Conservation (phyloP, 2,888 invertebrate species). For the Drosophila picticornis region DNA sequence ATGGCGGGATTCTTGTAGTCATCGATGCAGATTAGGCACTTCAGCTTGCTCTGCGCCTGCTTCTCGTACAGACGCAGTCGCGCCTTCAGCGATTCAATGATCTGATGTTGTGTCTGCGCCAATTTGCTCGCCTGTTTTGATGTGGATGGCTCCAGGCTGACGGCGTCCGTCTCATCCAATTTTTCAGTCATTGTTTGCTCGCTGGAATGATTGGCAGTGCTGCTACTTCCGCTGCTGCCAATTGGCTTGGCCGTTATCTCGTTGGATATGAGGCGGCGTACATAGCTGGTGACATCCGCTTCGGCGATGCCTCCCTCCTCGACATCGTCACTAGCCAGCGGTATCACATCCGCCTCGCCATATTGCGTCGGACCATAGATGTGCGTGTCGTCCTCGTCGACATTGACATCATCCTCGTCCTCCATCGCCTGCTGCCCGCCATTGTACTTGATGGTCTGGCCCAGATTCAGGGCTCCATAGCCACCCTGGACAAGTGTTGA, state of each 20-base stretch:
- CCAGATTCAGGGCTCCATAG: conserved; percentile 86
- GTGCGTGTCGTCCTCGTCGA: conserved; percentile 94
- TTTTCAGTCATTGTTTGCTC: conserved; percentile 37
- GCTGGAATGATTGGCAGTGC: conserved; percentile 46
- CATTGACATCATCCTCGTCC: conserved; percentile 91
- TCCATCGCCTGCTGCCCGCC: conserved; percentile 81
- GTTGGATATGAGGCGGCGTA: conserved; percentile 81
- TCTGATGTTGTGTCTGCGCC: conserved; percentile 67
- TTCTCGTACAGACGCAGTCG: conserved; percentile 92
- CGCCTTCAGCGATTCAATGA: conserved; percentile 91
- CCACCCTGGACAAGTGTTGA: conserved; percentile 90
- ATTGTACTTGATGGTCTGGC: conserved; percentile 76
- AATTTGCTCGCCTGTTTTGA: conserved; percentile 37
- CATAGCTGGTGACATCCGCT: conserved; percentile 81
- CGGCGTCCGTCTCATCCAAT: neutral
- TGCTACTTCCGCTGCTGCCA: conserved; percentile 15
- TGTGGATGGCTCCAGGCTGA: conserved; percentile 35
- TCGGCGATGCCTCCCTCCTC: conserved; percentile 84
- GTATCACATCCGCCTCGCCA: conserved; percentile 89
- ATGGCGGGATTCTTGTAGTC: conserved; percentile 94
- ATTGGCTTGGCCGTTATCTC: conserved; percentile 44
- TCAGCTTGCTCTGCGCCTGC: conserved; percentile 88
- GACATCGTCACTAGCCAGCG: conserved; percentile 85
- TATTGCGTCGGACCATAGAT: conserved; percentile 95
- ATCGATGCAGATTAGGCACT: conserved; percentile 96